phyloP scores from a whole-genome alignment of 2,888 invertebrate genomes.

The Xestia ashworthii region DNA sequence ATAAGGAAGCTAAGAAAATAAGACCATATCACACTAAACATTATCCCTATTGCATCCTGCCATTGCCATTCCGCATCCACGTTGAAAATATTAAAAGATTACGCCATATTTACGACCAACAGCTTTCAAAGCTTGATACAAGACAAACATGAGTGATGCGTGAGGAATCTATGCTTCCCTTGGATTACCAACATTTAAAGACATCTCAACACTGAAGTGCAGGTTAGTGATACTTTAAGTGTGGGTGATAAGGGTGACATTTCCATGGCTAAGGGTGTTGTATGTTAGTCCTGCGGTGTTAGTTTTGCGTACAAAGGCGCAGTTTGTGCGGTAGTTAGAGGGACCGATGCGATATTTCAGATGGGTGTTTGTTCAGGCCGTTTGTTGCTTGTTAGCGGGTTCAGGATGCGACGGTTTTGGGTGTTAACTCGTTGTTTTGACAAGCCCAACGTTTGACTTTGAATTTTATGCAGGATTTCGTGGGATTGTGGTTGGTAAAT shows the following conservation, averaged over 20 bases:
- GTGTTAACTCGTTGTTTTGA: conserved; percentile 68
- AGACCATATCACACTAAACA: conserved; percentile 7
- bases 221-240: neutral
- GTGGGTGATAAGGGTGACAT: conserved; percentile 44
- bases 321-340: conserved; percentile 75
- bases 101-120: conserved; percentile 53
- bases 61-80: conserved; percentile 52
- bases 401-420: conserved; percentile 62
- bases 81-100: conserved; percentile 66
- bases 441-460: conserved; percentile 59
- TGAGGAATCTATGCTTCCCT: conserved; percentile 72
- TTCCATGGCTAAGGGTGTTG: conserved; percentile 48
- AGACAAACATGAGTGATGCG: conserved; percentile 62
- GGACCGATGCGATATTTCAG: conserved; percentile 72
- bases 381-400: conserved; percentile 67
- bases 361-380: conserved; percentile 76
- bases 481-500: conserved; percentile 46
- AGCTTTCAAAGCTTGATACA: conserved; percentile 49
- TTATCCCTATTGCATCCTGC: conserved; percentile 19
- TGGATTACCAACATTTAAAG: conserved; percentile 66
- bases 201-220: neutral
- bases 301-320: conserved; percentile 78
- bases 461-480: conserved; percentile 50
- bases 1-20: neutral
- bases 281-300: conserved; percentile 64